A percentile compares a stretch with the other conserved stretches of the same genome.
These are phyloP conservation scores for Pelodytes ibericus DNA, from an alignment of 2,797 vertebrate species.

Conservation along the genomic window DNA sequence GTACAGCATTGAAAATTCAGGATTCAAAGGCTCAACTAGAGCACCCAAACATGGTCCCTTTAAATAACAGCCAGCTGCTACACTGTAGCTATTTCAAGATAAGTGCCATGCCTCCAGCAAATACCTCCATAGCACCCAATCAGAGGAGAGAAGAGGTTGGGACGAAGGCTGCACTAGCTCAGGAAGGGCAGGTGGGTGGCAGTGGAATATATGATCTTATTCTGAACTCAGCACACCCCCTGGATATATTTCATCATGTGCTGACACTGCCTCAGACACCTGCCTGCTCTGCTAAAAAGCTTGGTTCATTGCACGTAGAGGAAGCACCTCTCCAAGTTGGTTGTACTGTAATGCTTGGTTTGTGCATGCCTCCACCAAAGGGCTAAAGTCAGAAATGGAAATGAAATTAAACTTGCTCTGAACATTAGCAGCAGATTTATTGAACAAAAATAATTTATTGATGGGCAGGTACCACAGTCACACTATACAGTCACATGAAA, in stretches of 20 bases:
- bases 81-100: slow-evolving; percentile 49
- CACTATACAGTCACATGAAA: no score
- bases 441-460: no score
- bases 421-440: no score
- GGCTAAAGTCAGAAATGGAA: neutral
- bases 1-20: no score
- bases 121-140: slow-evolving; percentile 38
- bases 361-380: neutral
- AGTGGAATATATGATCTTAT: slow-evolving; percentile 24
- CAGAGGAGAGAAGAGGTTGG: slow-evolving; percentile 25
- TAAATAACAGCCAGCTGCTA: slow-evolving; percentile 41
- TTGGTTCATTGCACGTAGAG: no score
- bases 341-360: no score
- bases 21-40: neutral
- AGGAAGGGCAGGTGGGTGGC: slow-evolving; percentile 30
- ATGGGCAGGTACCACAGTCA: no score
- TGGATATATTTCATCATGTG: slow-evolving; percentile 32
- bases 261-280: slow-evolving; percentile 18
- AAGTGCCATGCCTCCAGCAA: slow-evolving; percentile 40
- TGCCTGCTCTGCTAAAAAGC: neutral
- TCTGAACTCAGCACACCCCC: slow-evolving; percentile 27
- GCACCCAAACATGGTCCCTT: slow-evolving; percentile 13
- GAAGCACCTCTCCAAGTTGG: no score
- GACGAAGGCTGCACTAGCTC: slow-evolving; percentile 13
- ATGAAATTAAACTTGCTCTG: no score